Conservation (phyloP, 2,888 invertebrate genomes). For the Meandrusa payeni region DNA sequence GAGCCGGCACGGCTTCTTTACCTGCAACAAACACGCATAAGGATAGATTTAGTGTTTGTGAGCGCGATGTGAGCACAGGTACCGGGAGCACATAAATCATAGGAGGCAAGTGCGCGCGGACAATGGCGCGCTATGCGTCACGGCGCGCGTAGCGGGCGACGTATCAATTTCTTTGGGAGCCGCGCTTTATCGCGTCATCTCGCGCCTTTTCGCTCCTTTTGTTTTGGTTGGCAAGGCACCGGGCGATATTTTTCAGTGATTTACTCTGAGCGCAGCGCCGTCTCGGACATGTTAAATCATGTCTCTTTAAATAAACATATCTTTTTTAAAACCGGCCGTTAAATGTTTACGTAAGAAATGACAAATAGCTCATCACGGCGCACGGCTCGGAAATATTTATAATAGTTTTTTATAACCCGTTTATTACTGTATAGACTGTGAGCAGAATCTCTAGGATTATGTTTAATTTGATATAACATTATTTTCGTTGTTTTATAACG, state of each 20-base stretch:
- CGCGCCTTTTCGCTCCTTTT: slow-evolving; percentile 26
- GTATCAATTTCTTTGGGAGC: slow-evolving; percentile 44
- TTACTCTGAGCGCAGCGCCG: slow-evolving; percentile 20
- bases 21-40: too few relatives aligned
- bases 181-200: slow-evolving; percentile 29
- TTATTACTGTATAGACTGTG: slow-evolving; percentile 13
- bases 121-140: slow-evolving; percentile 38
- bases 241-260: slow-evolving; percentile 23
- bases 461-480: neutral
- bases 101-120: slow-evolving; percentile 34
- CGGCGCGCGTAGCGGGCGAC: slow-evolving; percentile 38
- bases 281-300: slow-evolving; percentile 23
- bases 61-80: slow-evolving; percentile 1
- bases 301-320: slow-evolving; percentile 26
- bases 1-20: too few relatives aligned
- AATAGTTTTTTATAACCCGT: slow-evolving; percentile 10
- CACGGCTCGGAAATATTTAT: slow-evolving; percentile 16
- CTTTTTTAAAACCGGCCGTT: slow-evolving; percentile 19
- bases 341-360: slow-evolving; percentile 23
- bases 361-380: slow-evolving; percentile 20
- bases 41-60: too few relatives aligned
- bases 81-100: slow-evolving; percentile 33
- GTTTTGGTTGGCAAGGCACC: slow-evolving; percentile 28
- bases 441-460: slow-evolving; percentile 7
- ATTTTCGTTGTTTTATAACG: neutral